A percentile compares a stretch with the other conserved stretches of the same genome.
Evolutionary conservation across 1,140 invertebrate species (phyloP).

Genomic region (Idris sp.): DNA sequence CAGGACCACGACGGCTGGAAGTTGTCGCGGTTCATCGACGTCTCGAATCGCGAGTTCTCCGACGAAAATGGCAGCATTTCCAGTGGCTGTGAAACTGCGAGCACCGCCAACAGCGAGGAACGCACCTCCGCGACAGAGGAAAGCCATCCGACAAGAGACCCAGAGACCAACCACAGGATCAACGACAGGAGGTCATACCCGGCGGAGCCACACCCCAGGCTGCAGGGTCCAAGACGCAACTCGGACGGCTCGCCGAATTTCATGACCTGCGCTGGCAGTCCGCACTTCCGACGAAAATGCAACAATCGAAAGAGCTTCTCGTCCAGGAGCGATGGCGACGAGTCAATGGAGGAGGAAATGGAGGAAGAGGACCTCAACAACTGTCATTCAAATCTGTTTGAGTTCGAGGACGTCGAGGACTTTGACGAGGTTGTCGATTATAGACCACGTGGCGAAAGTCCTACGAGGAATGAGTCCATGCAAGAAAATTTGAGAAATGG

Average conservation of each 20-base stretch:
- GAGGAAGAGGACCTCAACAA: conserved; percentile 64
- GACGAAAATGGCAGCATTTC: conserved; percentile 87
- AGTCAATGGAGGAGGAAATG: conserved; percentile 71
- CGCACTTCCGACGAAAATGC: conserved; percentile 67
- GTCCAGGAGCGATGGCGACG: conserved; percentile 68
- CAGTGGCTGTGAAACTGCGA: conserved; percentile 87
- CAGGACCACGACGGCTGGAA: conserved; percentile 75
- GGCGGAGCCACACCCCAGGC: conserved; percentile 26
- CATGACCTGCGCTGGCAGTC: conserved; percentile 72
- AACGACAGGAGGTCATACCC: conserved; percentile 31
- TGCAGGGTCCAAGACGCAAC: conserved; percentile 67
- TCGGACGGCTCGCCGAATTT: conserved; percentile 75
- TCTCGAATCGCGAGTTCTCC: conserved; percentile 73
- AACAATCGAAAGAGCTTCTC: conserved; percentile 65
- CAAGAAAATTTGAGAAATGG: conserved; percentile 45
- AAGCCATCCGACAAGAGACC: conserved; percentile 21
- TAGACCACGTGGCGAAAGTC: conserved; percentile 72
- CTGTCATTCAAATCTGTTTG: conserved; percentile 68
- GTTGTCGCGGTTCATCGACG: conserved; percentile 73
- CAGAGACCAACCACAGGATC: conserved; percentile 34
- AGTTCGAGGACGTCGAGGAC: conserved; percentile 74
- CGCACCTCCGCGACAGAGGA: conserved; percentile 65
- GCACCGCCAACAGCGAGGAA: conserved; percentile 80
- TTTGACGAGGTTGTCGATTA: conserved; percentile 77
- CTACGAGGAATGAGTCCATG: conserved; percentile 48